phyloP scores from a whole-genome alignment of 2,888 invertebrate genomes.

The Ferrisia virgata region DNA sequence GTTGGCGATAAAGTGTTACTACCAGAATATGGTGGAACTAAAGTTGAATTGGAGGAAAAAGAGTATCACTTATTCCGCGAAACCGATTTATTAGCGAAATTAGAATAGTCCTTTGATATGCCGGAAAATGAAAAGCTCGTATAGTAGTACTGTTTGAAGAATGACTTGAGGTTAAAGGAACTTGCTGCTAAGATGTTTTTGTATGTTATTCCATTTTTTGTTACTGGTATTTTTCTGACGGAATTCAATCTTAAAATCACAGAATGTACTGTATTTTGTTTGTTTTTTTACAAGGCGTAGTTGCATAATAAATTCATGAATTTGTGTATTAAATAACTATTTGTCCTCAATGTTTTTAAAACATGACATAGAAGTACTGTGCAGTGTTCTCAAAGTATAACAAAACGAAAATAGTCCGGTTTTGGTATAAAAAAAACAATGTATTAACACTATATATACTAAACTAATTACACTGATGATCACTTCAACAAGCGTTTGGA shows the following conservation, averaged over 20 bases:
- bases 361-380: too few relatives aligned
- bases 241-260: not conserved
- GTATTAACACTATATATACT: not conserved
- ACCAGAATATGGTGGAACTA: constrained; percentile 98
- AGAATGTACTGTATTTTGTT: not conserved
- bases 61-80: constrained; percentile 95
- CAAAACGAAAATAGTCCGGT: not conserved
- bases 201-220: constrained; percentile 26
- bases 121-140: not conserved
- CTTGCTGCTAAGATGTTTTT: not conserved
- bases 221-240: not conserved
- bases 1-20: constrained; percentile 92
- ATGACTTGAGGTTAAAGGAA: not conserved
- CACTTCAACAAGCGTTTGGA: constrained; percentile 48
- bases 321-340: too few relatives aligned
- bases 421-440: not conserved
- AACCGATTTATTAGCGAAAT: constrained; percentile 91
- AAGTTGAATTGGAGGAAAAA: constrained; percentile 80
- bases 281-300: not conserved
- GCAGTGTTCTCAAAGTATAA: too few relatives aligned
- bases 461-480: not conserved
- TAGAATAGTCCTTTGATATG: constrained; percentile 57
- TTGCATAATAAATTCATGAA: not conserved
- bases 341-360: too few relatives aligned
- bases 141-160: not conserved